These are phyloP conservation scores for Drosophila ustulata DNA, from an alignment of 2,888 invertebrate genomes.

Conservation along the genomic window DNA sequence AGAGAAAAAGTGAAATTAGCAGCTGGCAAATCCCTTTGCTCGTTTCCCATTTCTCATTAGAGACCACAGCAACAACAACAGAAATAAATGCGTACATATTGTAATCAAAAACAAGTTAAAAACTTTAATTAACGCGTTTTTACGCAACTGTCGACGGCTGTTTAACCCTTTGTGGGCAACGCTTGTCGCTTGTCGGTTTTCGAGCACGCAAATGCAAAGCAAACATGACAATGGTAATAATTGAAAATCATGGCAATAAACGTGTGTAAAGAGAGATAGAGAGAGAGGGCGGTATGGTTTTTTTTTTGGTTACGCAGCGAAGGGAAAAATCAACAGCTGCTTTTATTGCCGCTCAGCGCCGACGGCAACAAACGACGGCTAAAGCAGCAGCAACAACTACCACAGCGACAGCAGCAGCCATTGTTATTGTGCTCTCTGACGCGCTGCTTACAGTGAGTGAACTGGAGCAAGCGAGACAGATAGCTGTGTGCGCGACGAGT, in stretches of 20 bases:
- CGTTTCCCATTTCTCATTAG: slow-evolving; percentile 35
- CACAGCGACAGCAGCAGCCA: slow-evolving; percentile 68
- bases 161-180: slow-evolving; percentile 72
- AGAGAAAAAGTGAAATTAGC: slow-evolving; percentile 57
- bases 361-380: slow-evolving; percentile 50
- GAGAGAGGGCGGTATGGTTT: slow-evolving; percentile 1
- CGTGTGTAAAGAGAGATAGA: slow-evolving; percentile 45
- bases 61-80: slow-evolving; percentile 39
- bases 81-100: slow-evolving; percentile 36
- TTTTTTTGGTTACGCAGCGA: slow-evolving; percentile 24
- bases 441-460: not conserved
- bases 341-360: slow-evolving; percentile 59
- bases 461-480: slow-evolving; percentile 50
- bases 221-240: slow-evolving; percentile 80
- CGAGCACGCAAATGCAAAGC: slow-evolving; percentile 66
- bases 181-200: slow-evolving; percentile 31
- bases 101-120: slow-evolving; percentile 72
- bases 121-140: slow-evolving; percentile 79
- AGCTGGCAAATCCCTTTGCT: slow-evolving; percentile 58
- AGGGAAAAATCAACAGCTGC: slow-evolving; percentile 78
- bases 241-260: slow-evolving; percentile 81
- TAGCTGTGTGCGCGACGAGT: slow-evolving; percentile 38
- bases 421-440: slow-evolving; percentile 54
- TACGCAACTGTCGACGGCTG: slow-evolving; percentile 78
- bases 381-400: slow-evolving; percentile 12